Evolutionary conservation across 1,140 invertebrate genomes (phyloP), one percentile per base, ranked within the genome.

Genomic region (Brachionus manjavacas): DNA sequence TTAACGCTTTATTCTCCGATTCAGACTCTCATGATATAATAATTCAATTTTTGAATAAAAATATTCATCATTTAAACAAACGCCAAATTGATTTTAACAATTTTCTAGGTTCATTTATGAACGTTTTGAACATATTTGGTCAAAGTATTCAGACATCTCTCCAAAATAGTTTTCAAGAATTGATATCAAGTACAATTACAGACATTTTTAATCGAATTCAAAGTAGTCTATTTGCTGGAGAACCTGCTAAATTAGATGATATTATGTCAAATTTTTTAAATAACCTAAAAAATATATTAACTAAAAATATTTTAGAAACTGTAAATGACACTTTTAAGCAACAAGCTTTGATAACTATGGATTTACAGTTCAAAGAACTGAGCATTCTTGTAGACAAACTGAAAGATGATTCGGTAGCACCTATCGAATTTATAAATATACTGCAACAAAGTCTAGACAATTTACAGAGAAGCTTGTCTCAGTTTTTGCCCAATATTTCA

Each of bases 401-500:
- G 7, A 72, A 72, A 8, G 8, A 39, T 12, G 35, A 41, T 39
- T 72, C 68, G 9, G 39, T 72, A 9, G 72, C 72, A 23, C 72
- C 72, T 43, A 49, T 76, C 23, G 16, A 76, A 25, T 76, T 76
- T 76, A 49, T 76, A 8, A 49, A 76, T 35, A 14, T 76, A 8
- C 46, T 76, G 41, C 72, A 76, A 46, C 8, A 46, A 25, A 49
- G 20, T 76, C 25, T 76, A 16, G 12, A 49, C 3, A 49, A 49
- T 76, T 76, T 76, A 46, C 72, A 76, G 20, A 76, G 52, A 20
- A 49, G 43, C 16, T 25, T 76, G 11, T 8, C 20, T 14, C 2
- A 76, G 25, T 76, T 49, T 76, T 23, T 76, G 12, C 72, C 72
- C 11, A 76, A 46, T 76, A 76, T 76, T 76, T 28, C 72, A 4